Conservation (phyloP, 2,888 invertebrate genomes). For the Brenthis daphne region DNA sequence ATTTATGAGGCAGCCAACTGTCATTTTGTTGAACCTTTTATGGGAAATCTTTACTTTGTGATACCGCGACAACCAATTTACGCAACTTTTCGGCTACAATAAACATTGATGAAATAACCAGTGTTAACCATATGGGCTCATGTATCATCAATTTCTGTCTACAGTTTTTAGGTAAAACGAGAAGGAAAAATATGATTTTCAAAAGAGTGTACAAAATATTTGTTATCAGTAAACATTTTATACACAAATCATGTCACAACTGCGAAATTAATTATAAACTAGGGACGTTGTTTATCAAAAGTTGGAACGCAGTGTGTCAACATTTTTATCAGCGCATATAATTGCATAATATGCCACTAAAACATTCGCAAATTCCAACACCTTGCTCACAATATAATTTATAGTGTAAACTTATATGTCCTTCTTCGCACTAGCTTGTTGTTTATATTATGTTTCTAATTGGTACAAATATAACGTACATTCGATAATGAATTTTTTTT, state of each 20-base stretch:
- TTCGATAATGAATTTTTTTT: background rate
- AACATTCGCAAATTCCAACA: slow-evolving; percentile 47
- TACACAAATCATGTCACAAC: slow-evolving; percentile 27
- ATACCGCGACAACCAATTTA: slow-evolving; percentile 46
- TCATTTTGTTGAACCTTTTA: slow-evolving; percentile 65
- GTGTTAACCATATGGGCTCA: slow-evolving; percentile 35
- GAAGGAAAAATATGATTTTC: no score
- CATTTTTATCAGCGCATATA: slow-evolving; percentile 61
- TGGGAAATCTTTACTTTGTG: slow-evolving; percentile 61
- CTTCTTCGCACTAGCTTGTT: slow-evolving; percentile 33
- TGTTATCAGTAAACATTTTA: slow-evolving; percentile 41
- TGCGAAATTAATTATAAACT: slow-evolving; percentile 38
- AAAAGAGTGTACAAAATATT: no score
- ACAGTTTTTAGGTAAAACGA: slow-evolving; percentile 11
- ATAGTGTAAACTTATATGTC: slow-evolving; percentile 39
- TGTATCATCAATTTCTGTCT: slow-evolving; percentile 29
- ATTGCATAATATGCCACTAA: slow-evolving; percentile 58
- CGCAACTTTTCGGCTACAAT: slow-evolving; percentile 47
- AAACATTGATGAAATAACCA: slow-evolving; percentile 50
- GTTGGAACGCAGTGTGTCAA: slow-evolving; percentile 63
- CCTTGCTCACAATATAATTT: slow-evolving; percentile 32
- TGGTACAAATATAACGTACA: background rate
- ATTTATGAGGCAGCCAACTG: slow-evolving; percentile 66
- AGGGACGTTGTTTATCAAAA: slow-evolving; percentile 47
- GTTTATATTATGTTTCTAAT: slow-evolving; percentile 19